Evolutionary conservation across 2,113 vertebrate genomes (phyloP), one percentile per base, ranked within the genome.

Genomic region (Oryctolagus cuniculus): DNA sequence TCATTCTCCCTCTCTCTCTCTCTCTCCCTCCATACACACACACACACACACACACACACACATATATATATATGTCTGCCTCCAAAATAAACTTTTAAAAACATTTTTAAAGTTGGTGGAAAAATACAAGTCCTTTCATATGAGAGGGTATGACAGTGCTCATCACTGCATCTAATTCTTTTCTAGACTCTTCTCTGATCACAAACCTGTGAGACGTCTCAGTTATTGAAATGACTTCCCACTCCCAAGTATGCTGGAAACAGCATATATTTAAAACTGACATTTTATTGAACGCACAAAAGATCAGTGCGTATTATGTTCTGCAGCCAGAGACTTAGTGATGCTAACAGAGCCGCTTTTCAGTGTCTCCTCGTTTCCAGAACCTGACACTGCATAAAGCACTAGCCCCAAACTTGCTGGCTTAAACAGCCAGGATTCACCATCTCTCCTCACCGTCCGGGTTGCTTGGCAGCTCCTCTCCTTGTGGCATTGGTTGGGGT

Each of bases 221-320:
- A 6, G 78, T 53, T 75, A 74, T 70, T 92, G 93, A 85, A 93
- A 29, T 38, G 2, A 34, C 74, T 83, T 82, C 73, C 78, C 63
- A n/a, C 88, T 95, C 93, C 63, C 49, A 58, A 85, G 87, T 87
- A 58, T 69, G 51, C 64, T 90, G 90, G 81, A 73, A 81, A 75
- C 73, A 34, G 69, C 82, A 44, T 66, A 27, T 95, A 95, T 92
- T 97, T 92, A 88, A 95, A 95, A 88, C 86, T 72, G 87, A 89
- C 31, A 10, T 83, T 95, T 93, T 91, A 80, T 92, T 64, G 88
- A 93, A 97, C 96, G 90, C 69, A 44, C 34, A 58, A 64, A 91
- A 81, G 75, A 96, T 97, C 96, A 81, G 87, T 96, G 94, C 69
- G 55, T 77, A 93, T 95, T 91, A 70, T 88, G 51, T 82, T 84